Conservation (phyloP, 1,140 invertebrate genomes). For the Ceratitis capitata region DNA sequence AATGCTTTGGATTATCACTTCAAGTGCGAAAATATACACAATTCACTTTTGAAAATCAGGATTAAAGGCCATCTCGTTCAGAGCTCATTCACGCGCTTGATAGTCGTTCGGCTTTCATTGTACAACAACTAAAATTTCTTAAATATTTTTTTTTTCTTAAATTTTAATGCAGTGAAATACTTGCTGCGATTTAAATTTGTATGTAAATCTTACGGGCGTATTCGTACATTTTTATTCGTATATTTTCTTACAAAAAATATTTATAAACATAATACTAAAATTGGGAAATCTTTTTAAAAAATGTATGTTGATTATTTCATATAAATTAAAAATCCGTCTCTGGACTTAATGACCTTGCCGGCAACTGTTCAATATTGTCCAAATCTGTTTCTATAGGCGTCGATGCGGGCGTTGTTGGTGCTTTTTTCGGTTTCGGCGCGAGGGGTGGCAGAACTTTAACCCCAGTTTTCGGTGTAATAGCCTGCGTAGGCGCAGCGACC, state of each 20-base stretch:
- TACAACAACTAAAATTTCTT: too few species aligned
- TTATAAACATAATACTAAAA: conserved; percentile 5
- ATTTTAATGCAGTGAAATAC: too few species aligned
- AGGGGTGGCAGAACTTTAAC: neutral
- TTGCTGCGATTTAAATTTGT: too few species aligned
- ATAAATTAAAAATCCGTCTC: conserved; percentile 55
- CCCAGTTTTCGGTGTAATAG: neutral
- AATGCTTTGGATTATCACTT: too few species aligned
- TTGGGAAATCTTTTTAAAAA: neutral
- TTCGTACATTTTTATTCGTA: too few species aligned
- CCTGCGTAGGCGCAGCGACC: neutral
- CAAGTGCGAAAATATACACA: too few species aligned
- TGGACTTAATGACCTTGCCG: conserved; percentile 55
- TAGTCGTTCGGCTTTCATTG: too few species aligned
- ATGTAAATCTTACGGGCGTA: neutral
- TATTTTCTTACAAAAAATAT: neutral
- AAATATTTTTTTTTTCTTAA: too few species aligned
- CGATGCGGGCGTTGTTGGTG: neutral
- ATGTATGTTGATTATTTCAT: too few species aligned
- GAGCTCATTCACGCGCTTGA: too few species aligned
- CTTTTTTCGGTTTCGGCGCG: neutral
- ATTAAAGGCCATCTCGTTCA: too few species aligned
- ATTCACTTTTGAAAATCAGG: too few species aligned
- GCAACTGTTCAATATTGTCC: conserved; percentile 40
- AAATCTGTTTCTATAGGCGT: conserved; percentile 40